A percentile compares a stretch with the other conserved stretches of the same genome.
Evolutionary conservation across 2,113 vertebrate genomes (phyloP).

Genomic region (Rhinichthys klamathensis): DNA sequence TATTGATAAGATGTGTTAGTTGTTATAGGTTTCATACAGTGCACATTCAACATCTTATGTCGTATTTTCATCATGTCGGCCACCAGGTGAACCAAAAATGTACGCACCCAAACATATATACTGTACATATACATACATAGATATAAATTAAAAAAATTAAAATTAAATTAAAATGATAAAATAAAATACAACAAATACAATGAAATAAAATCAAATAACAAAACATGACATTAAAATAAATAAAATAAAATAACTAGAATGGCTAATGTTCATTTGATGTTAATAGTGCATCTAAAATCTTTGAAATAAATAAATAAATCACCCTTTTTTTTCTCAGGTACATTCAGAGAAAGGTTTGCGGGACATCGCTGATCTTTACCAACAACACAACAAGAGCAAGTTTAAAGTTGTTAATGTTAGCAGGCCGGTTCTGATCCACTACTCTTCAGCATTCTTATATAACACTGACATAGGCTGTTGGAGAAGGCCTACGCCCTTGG

Average conservation of each 20-base stretch:
- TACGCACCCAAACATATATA: no score
- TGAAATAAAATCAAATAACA: neutral
- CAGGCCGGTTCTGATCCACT: constrained; percentile 19
- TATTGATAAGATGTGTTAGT: no score
- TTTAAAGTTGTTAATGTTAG: neutral
- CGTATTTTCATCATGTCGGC: no score
- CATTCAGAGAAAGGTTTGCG: no score
- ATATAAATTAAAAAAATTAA: neutral
- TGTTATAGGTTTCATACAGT: no score
- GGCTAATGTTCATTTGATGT: constrained; percentile 22
- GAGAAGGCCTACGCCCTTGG: neutral
- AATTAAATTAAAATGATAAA: neutral
- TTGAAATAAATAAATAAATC: neutral
- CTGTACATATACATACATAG: no score
- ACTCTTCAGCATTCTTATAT: constrained; percentile 33
- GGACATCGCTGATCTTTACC: no score
- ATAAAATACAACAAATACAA: neutral
- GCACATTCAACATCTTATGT: no score
- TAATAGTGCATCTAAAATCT: constrained; percentile 38
- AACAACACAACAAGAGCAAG: no score
- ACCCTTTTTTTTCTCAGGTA: no score
- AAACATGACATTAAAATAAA: neutral
- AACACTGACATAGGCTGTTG: constrained; percentile 33
- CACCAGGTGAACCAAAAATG: no score
- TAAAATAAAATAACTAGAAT: constrained; percentile 47